These are phyloP conservation scores for Sebastes oblongus DNA, from an alignment of 2,797 vertebrate species.

Conservation along the genomic window DNA sequence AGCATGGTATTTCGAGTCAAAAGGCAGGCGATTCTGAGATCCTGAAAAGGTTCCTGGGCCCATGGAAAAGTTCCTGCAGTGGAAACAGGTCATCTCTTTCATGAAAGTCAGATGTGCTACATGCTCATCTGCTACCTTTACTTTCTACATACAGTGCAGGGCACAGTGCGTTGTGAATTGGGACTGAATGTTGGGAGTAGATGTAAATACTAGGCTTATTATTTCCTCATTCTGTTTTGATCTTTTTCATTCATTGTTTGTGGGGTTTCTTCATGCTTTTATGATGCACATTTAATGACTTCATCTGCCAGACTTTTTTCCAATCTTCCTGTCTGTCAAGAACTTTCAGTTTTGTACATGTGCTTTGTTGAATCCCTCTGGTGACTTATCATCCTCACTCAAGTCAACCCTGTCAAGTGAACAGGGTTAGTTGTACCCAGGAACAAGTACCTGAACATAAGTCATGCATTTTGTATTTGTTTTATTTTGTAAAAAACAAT, in stretches of 20 bases:
- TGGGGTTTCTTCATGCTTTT: background rate
- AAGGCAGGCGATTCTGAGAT: background rate
- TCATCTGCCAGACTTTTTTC: background rate
- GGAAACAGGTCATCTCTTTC: background rate
- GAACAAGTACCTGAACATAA: background rate
- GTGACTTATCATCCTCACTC: background rate
- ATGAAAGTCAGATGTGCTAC: background rate
- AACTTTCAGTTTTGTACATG: background rate
- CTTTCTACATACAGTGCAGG: background rate
- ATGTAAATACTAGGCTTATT: background rate
- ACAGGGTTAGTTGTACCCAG: background rate
- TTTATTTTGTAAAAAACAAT: background rate
- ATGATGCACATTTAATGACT: background rate
- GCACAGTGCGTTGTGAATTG: background rate
- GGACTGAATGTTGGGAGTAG: background rate
- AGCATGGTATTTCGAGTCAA: background rate
- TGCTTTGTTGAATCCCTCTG: background rate
- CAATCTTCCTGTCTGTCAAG: background rate
- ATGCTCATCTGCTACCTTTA: background rate
- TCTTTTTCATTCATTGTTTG: constrained; percentile 4
- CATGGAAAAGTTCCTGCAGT: background rate
- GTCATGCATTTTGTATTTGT: background rate
- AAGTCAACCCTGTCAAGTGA: background rate
- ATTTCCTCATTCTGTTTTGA: background rate
- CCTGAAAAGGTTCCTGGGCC: background rate